Evolutionary conservation across 1,140 invertebrate species (phyloP).

Genomic region (Drosophila melanica): DNA sequence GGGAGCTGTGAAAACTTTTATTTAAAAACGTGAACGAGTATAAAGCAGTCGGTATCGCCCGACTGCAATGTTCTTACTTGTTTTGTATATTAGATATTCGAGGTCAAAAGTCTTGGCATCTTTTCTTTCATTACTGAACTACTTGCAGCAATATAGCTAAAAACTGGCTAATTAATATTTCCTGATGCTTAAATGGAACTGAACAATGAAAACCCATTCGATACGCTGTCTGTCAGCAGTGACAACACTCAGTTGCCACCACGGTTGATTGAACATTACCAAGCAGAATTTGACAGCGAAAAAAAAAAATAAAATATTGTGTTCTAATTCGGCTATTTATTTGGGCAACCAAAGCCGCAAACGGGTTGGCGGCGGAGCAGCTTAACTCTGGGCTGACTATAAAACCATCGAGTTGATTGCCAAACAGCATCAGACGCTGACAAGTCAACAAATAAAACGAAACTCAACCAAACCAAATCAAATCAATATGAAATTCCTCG

Average conservation of each 20-base stretch:
- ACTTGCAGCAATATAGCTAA: background rate
- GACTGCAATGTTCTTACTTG: too few species aligned
- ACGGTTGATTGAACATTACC: constrained; percentile 18
- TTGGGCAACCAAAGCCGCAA: constrained; percentile 29
- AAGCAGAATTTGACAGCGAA: constrained; percentile 26
- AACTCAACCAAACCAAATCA: constrained; percentile 7
- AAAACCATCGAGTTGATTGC: constrained; percentile 12
- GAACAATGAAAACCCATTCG: constrained; percentile 17
- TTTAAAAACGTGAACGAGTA: too few species aligned
- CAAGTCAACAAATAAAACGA: constrained; percentile 21
- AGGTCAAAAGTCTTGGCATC: background rate
- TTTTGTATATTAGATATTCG: background rate
- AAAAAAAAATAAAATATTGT: constrained; percentile 14
- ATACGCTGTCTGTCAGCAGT: constrained; percentile 3
- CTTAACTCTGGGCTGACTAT: constrained; percentile 17
- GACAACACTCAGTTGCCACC: constrained; percentile 10
- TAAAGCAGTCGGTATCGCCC: too few species aligned
- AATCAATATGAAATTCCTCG: constrained; percentile 42
- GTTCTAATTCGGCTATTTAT: constrained; percentile 25
- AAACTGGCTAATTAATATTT: constrained; percentile 5
- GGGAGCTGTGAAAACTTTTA: too few species aligned
- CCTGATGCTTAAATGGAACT: background rate
- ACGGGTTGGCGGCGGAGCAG: constrained; percentile 11
- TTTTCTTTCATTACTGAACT: background rate
- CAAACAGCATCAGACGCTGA: constrained; percentile 15